Evolutionary conservation across 2,888 invertebrate genomes (phyloP).

Genomic region (Abscondita cerata): DNA sequence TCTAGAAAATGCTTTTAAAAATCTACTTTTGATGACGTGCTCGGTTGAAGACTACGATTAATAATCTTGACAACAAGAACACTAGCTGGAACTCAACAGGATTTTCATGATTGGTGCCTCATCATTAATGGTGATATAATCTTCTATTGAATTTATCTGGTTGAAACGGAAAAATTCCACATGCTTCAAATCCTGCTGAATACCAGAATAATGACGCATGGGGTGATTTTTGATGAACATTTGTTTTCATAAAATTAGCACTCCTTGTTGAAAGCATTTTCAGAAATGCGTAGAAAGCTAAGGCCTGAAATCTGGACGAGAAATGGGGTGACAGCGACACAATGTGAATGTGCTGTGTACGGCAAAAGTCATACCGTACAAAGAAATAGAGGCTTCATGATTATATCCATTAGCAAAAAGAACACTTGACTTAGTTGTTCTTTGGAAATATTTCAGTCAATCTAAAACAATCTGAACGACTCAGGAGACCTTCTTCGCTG

Average conservation of each 20-base stretch:
- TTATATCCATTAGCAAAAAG: neutral
- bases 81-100: no score
- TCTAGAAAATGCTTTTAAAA: neutral
- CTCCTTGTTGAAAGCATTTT: neutral
- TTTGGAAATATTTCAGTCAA: neutral
- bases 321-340: no score
- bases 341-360: neutral
- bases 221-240: no score
- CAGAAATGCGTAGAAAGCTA: neutral
- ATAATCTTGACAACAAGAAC: no score
- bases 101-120: no score
- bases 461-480: neutral
- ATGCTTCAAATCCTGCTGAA: no score
- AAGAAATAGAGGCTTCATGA: neutral
- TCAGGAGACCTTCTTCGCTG: neutral
- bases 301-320: neutral
- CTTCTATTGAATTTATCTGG: no score
- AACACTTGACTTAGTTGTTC: neutral
- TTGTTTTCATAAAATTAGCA: conserved; percentile 1
- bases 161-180: no score
- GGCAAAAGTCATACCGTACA: neutral
- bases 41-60: no score
- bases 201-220: no score
- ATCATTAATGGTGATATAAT: no score
- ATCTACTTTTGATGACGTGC: no score